Evolutionary conservation across 2,113 vertebrate genomes (phyloP).

Genomic region (Catharus bicknelli): DNA sequence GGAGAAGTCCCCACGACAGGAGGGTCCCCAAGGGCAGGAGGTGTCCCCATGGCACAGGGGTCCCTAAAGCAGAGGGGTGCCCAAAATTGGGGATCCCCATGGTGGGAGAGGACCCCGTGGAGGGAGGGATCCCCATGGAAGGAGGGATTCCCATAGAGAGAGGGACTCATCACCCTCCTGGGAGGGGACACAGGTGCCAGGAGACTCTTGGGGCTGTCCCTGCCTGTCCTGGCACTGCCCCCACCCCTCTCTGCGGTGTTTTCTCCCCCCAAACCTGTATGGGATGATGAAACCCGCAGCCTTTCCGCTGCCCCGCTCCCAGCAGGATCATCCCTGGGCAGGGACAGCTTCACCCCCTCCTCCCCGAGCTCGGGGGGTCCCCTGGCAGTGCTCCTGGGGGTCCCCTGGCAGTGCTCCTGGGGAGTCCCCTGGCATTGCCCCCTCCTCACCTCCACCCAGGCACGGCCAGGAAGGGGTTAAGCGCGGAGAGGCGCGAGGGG

Average conservation of each 20-base stretch:
- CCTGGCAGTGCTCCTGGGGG: background rate
- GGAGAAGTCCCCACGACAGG: no score
- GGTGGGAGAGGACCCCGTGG: no score
- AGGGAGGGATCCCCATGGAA: no score
- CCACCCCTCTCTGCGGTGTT: fast-evolving
- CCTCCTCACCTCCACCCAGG: fast-evolving
- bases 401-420: background rate
- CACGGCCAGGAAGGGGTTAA: constrained; percentile 20
- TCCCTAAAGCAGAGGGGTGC: background rate
- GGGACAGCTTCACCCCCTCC: background rate
- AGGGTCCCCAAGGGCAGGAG: no score
- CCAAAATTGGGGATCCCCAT: no score
- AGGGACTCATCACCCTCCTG: fast-evolving
- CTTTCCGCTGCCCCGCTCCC: fast-evolving
- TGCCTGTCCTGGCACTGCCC: background rate
- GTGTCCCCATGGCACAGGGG: no score
- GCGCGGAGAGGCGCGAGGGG: background rate
- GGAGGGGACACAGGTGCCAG: background rate
- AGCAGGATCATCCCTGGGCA: background rate
- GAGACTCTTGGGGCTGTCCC: no score
- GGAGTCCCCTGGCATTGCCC: no score
- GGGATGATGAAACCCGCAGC: background rate
- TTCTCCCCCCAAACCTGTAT: fast-evolving
- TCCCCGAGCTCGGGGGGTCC: fast-evolving
- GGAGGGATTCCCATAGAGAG: no score